Base-by-base conservation (phyloP, 2,888 invertebrate species). In the Antheraea yamamai region DNA sequence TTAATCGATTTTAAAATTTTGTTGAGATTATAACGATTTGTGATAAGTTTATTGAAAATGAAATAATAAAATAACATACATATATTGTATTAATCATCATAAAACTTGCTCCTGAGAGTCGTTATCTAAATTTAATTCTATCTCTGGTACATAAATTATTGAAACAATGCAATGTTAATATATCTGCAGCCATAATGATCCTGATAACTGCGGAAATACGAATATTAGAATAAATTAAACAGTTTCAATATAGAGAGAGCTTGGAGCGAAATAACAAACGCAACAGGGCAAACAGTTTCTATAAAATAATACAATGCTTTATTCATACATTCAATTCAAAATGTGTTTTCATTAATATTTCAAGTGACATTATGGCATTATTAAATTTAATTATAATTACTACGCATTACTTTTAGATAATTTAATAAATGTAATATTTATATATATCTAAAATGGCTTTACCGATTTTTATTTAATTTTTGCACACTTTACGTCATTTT, bases 271-370 rank as follows among this genome's bases (percentile, higher is more conserved):
- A 70, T 70, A 70, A 39, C n/a, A 39, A 30, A 68, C 66, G 68
- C 39, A 39, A 39, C 23, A 20, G 35, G 8, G 39, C 68, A 70
- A 70, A 70, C 39, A 70, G 7, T 70, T 64, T 70, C 39, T 0
- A 39, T 39, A 39, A 70, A 10, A 39, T 39, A 70, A 70, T 39
- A 39, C 39, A 39, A 39, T 70, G n/a, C 39, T 39, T 70, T 39
- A 70, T 39, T 70, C 10, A 70, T 70, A n/a, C 39, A 70, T 39
- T 70, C n/a, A 35, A n/a, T 39, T 20, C 61, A 26, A 30, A 75
- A 72, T 61, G 72, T 47, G 51, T 72, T 75, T 72, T 61, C 61
- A 75, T 58, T 61, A 72, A 75, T 72, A 61, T 72, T 73, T 55
- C 35, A 66, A 73, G n/a, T 66, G 58, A 58, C 61, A 61, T 72